Base-by-base conservation (phyloP, 2,113 vertebrate genomes). In the Microtus richardsoni region DNA sequence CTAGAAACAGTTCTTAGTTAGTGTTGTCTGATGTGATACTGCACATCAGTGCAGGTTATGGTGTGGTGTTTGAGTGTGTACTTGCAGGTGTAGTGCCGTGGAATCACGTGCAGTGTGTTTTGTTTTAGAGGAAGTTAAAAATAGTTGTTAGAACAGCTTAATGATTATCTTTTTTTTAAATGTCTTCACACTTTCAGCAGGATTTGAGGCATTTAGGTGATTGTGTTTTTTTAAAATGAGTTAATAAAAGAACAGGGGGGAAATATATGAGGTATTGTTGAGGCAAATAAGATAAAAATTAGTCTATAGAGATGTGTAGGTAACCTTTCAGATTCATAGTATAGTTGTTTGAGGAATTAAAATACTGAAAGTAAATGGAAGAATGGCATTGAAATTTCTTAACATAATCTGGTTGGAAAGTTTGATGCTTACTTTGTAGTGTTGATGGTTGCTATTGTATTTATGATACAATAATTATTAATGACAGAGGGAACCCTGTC, bases 81-180 rank as follows among this genome's bases (percentile, higher is more conserved):
- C 19, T 58, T 21, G 58, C 19, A 79, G 9, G 41, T 93, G 7
- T 95, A 5, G 74, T 91, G 83, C 62, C 33, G 70, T 95, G 78
- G 92, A 97, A 75, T 97, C 2, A 92, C 62, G 52, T 83, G 36
- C 4, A 88, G 4, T 84, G 44, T 26, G 41, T 92, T 95, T 92
- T 66, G 7, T 94, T 92, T 78, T 73, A 33, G 30, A 33, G n/a
- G 88, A 84, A 62, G 16, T 94, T 96, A 92, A 96, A 96, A 95
- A 82, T 33, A 68, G 28, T 68, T 68, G 12, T 88, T 94, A 41
- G 92, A 80, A 58, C 3, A 90, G 2, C 58, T 80, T 95, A 96
- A 36, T 58, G 54, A 58, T 80, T 85, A 75, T 28, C 49, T 95
- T 28, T 36, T 62, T 64, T 64, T 2, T 10, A 26, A 62, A 7